These are phyloP conservation scores for Thalpophila matura DNA, from an alignment of 2,888 invertebrate genomes.

Conservation along the genomic window DNA sequence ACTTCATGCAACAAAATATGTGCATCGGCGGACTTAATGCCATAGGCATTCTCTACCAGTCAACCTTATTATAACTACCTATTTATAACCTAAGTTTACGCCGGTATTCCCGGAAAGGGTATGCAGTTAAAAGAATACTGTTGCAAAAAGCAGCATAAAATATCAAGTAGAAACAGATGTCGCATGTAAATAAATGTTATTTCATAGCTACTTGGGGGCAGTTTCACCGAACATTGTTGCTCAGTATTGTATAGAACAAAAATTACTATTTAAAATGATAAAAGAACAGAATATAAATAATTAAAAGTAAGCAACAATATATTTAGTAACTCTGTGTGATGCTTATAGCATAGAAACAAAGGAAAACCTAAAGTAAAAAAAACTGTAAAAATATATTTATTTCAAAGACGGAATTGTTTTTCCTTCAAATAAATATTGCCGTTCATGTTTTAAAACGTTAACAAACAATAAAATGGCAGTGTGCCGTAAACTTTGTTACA, in stretches of 20 bases:
- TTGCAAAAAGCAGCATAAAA: too few relatives aligned
- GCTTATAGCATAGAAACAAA: too few relatives aligned
- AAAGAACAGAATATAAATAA: not conserved
- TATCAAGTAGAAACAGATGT: too few relatives aligned
- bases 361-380: not conserved
- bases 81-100: too few relatives aligned
- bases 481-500: not conserved
- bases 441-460: conserved; percentile 11
- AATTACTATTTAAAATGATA: not conserved
- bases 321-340: not conserved
- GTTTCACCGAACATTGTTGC: not conserved
- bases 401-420: not conserved
- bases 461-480: not conserved
- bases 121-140: too few relatives aligned
- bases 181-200: not conserved
- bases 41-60: too few relatives aligned
- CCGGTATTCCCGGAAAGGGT: too few relatives aligned
- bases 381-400: not conserved
- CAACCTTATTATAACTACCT: too few relatives aligned
- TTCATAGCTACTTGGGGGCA: not conserved
- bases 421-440: not conserved
- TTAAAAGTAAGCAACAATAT: not conserved
- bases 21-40: too few relatives aligned
- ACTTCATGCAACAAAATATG: too few relatives aligned
- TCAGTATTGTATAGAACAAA: not conserved